Base-by-base conservation (phyloP, 2,888 invertebrate species). In the Caradrina kadenii region DNA sequence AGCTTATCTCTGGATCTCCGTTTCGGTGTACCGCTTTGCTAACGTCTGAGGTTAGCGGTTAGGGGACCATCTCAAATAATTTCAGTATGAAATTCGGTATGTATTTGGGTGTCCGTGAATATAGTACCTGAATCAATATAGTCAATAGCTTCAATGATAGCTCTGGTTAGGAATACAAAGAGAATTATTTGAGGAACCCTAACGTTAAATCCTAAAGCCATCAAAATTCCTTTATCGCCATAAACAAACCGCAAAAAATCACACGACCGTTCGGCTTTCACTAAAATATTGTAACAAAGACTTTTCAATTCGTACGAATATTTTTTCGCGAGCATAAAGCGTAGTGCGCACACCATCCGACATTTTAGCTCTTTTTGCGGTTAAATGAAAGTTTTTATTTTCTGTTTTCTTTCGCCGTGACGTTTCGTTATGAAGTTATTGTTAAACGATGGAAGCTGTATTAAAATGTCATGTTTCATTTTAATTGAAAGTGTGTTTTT, bases 271-370 rank as follows among this genome's bases (percentile, higher is more conserved):
- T 77, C 78, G 67, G 79, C 75, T 80, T 86, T 83, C 79, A 82
- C 82, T 84, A 77, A 85, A 87, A 84, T 85, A 84, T 84, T 82
- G 80, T 80, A 85, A 88, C 89, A 87, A 87, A 89, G 85, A 81
- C 82, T 86, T 88, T 88, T 88, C 88, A 89, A 88, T 89, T 86
- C 82, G 67, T 69, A 69, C 79, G 71, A 76, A 80, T 84, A 75
- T 83, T 84, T 88, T 86, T 85, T 84, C 81, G 77, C 69, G 69
- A 77, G 70, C 72, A 81, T 86, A 86, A 88, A 87, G 77, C 77
- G 72, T 83, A 86, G 83, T 81, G 78, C 80, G 79, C 77, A 64
- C 73, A 73, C 65, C 66, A 67, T 74, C 70, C 69, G 60, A 71
- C 62, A 67, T 83, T 86, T 80, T 76, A 79, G 80, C 72, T 80